Conservation (phyloP, 2,113 vertebrate species). For the Spheniscus mendiculus region DNA sequence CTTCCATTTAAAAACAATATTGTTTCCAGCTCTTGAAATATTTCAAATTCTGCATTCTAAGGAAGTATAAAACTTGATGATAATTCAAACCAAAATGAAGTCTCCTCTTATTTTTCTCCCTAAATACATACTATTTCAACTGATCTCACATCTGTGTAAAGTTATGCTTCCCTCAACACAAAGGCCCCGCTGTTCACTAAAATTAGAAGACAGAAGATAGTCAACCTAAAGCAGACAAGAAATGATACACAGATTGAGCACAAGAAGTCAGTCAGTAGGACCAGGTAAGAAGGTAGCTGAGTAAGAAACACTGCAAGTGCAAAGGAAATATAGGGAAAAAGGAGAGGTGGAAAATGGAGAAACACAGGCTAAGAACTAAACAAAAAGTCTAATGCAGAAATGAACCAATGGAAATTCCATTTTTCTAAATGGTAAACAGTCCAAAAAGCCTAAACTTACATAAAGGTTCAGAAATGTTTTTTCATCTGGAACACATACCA, state of each 20-base stretch:
- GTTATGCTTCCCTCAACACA: neutral
- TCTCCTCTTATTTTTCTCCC: neutral
- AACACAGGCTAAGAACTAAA: neutral
- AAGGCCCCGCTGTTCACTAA: neutral
- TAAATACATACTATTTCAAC: neutral
- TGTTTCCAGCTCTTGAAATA: neutral
- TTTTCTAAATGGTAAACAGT: neutral
- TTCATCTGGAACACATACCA: neutral
- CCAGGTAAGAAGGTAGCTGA: neutral
- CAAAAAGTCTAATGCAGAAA: neutral
- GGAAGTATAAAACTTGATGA: neutral
- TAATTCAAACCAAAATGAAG: neutral
- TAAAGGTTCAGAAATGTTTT: neutral
- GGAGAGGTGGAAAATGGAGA: neutral
- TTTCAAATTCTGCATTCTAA: neutral
- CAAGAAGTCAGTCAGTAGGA: neutral
- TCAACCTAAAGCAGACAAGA: neutral
- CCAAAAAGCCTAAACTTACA: neutral
- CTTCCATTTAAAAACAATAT: neutral
- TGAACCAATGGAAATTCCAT: neutral
- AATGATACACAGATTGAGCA: neutral
- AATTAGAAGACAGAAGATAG: neutral
- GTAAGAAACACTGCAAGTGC: neutral
- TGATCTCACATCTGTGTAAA: neutral
- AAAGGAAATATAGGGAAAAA: neutral